Evolutionary conservation across 1,140 invertebrate genomes (phyloP).

Genomic region (Probaryconus sp.): DNA sequence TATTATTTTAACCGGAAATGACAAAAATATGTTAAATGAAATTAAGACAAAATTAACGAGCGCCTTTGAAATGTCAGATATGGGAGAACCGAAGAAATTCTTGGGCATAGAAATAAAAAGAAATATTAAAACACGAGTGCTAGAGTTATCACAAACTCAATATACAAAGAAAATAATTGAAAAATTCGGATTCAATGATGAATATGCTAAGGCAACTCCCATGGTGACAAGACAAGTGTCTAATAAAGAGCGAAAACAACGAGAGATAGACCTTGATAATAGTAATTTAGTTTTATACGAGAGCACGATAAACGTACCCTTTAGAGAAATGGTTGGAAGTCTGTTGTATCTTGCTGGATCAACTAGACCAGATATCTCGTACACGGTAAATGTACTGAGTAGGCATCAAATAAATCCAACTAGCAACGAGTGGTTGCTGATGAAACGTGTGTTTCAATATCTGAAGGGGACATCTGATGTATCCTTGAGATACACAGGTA

Average conservation of each 20-base stretch:
- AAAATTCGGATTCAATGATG: slow-evolving; percentile 19
- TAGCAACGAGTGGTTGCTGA: too few species aligned
- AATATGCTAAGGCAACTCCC: background rate
- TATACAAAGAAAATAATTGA: slow-evolving; percentile 6
- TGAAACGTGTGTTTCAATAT: too few species aligned
- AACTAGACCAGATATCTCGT: too few species aligned
- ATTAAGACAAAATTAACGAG: slow-evolving; percentile 20
- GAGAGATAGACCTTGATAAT: too few species aligned
- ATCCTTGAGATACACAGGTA: too few species aligned
- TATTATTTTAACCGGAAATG: background rate
- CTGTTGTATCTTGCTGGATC: background rate
- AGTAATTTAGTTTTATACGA: background rate
- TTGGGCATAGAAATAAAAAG: slow-evolving; percentile 21
- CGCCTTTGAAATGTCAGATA: slow-evolving; percentile 45
- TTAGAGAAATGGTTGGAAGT: background rate
- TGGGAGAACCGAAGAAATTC: slow-evolving; percentile 31
- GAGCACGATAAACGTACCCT: background rate
- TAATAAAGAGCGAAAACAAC: background rate
- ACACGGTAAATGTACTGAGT: too few species aligned
- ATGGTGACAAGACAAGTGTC: slow-evolving; percentile 1
- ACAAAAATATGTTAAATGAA: slow-evolving; percentile 9
- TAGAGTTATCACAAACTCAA: slow-evolving; percentile 5
- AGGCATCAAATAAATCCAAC: too few species aligned
- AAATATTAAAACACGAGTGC: slow-evolving; percentile 4
- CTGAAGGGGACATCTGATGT: too few species aligned